phyloP scores from a whole-genome alignment of 2,113 vertebrate genomes.

The Deroptyus accipitrinus region DNA sequence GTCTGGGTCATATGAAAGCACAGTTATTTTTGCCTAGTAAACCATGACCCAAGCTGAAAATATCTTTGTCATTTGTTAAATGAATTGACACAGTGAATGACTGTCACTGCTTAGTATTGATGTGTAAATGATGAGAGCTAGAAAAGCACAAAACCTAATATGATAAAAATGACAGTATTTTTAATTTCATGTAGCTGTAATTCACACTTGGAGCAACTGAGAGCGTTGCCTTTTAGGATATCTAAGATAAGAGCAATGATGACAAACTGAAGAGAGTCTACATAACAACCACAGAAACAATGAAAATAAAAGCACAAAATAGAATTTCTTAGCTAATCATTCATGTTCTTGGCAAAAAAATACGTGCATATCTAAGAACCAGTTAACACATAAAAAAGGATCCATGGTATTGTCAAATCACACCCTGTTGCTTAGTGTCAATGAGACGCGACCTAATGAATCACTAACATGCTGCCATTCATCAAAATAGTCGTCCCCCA shows the following conservation, averaged over 20 bases:
- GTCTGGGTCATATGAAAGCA: not conserved
- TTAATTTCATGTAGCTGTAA: conserved; percentile 10
- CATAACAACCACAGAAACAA: not conserved
- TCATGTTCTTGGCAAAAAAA: conserved; percentile 14
- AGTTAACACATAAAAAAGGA: not conserved
- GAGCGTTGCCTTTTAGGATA: not conserved
- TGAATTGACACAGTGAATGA: not conserved
- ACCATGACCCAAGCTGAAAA: not conserved
- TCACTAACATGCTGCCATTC: conserved; percentile 51
- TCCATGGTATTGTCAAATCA: conserved; percentile 33
- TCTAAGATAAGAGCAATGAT: not conserved
- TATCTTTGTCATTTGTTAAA: not conserved
- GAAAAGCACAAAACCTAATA: not conserved
- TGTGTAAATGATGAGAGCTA: not conserved
- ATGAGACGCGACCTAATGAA: conserved; percentile 5
- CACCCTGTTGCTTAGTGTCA: conserved; percentile 61
- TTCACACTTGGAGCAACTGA: not conserved
- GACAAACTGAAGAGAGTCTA: not conserved
- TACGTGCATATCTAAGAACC: conserved; percentile 1
- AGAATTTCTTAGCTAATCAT: not conserved
- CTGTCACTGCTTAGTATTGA: not conserved
- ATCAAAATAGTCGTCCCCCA: not conserved
- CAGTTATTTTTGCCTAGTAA: not conserved
- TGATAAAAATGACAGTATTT: not conserved
- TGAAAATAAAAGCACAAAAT: not conserved